Evolutionary conservation across 1,140 invertebrate species (phyloP).

Genomic region (Chrysomallon squamiferum): DNA sequence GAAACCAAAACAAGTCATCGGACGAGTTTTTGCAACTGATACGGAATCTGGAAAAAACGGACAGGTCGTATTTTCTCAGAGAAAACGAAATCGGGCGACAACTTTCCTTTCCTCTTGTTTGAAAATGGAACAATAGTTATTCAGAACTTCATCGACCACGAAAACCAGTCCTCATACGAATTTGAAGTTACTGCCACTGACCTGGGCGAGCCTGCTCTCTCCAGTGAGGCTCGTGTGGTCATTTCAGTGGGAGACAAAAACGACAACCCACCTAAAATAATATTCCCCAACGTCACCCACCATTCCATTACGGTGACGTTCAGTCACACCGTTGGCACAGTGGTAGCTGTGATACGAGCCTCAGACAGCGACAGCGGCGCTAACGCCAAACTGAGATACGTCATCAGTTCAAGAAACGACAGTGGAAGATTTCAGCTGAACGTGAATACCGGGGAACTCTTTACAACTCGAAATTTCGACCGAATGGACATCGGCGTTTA

Average conservation of each 20-base stretch:
- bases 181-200: conserved; percentile 33
- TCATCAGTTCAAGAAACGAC: conserved; percentile 33
- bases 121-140: conserved; percentile 23
- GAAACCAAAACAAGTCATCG: conserved; percentile 15
- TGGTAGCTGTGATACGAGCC: conserved; percentile 13
- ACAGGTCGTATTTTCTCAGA: conserved; percentile 2
- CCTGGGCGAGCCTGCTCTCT: conserved; percentile 12
- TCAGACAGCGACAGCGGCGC: conserved; percentile 29
- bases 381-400: conserved; percentile 35
- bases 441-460: conserved; percentile 29
- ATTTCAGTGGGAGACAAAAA: conserved; percentile 84
- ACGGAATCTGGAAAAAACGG: conserved; percentile 32
- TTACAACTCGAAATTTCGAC: conserved; percentile 14
- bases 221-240: conserved; percentile 62
- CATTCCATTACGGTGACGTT: not conserved
- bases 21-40: conserved; percentile 27
- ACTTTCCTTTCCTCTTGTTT: conserved; percentile 18
- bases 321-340: not conserved
- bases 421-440: conserved; percentile 35
- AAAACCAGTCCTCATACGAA: conserved; percentile 21
- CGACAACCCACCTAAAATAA: conserved; percentile 85
- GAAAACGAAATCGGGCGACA: not conserved
- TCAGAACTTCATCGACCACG: conserved; percentile 22
- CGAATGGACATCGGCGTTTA: conserved; percentile 25
- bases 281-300: not conserved